phyloP scores from a whole-genome alignment of 2,113 vertebrate genomes.

The Callopanchax toddi region DNA sequence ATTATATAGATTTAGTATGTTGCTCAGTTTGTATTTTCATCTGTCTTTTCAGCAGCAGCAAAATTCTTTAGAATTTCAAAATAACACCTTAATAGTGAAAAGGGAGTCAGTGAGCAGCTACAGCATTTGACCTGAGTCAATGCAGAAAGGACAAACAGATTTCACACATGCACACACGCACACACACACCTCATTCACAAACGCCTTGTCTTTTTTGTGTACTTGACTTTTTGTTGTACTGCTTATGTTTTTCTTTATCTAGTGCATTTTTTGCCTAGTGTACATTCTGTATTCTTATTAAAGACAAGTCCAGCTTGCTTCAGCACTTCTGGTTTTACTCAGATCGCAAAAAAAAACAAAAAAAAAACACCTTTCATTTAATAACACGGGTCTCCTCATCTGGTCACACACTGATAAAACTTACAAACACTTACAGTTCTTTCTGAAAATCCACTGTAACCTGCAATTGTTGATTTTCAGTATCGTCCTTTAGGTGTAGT shows the following conservation, averaged over 20 bases:
- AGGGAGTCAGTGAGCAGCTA: slow-evolving; percentile 56
- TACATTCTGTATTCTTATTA: neutral
- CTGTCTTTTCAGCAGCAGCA: slow-evolving; percentile 63
- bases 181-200: no score
- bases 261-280: neutral
- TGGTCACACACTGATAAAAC: neutral
- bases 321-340: slow-evolving; percentile 83
- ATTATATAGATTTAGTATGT: slow-evolving; percentile 27
- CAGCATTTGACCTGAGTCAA: slow-evolving; percentile 40
- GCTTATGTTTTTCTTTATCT: neutral
- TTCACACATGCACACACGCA: slow-evolving; percentile 1
- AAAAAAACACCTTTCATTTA: slow-evolving; percentile 26
- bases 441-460: slow-evolving; percentile 50
- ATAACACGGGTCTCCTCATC: slow-evolving; percentile 28
- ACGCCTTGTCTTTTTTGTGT: no score
- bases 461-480: neutral
- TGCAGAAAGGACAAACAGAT: slow-evolving; percentile 19
- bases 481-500: slow-evolving; percentile 15
- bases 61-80: slow-evolving; percentile 61
- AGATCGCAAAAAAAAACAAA: no score
- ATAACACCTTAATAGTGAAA: slow-evolving; percentile 47
- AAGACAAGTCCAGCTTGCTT: slow-evolving; percentile 96
- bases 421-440: slow-evolving; percentile 37
- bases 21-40: slow-evolving; percentile 59
- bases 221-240: no score